Evolutionary conservation across 2,113 vertebrate species (phyloP).

Genomic region (Rhinoderma darwinii): DNA sequence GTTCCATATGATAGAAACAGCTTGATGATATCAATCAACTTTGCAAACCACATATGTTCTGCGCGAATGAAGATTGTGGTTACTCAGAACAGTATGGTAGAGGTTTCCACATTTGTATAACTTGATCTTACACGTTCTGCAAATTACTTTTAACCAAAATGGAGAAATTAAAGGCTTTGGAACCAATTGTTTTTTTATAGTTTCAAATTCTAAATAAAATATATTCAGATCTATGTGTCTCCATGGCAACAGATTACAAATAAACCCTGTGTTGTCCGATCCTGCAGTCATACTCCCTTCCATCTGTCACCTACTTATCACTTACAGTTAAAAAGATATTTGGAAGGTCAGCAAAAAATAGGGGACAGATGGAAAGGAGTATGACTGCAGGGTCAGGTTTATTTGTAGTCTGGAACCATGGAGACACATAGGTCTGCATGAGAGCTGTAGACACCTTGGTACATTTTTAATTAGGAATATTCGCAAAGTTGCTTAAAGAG

Average conservation of each 20-base stretch:
- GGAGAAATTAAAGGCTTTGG: not conserved
- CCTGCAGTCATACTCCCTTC: too few relatives aligned
- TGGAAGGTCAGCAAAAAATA: too few relatives aligned
- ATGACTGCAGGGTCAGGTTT: too few relatives aligned
- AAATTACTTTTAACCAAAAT: slow-evolving; percentile 24
- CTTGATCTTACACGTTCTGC: not conserved
- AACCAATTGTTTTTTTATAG: not conserved
- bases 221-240: not conserved
- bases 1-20: not conserved
- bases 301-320: too few relatives aligned
- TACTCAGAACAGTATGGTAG: not conserved
- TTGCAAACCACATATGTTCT: slow-evolving; percentile 19
- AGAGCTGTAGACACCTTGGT: too few relatives aligned
- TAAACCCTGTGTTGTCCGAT: not conserved
- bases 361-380: too few relatives aligned
- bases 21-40: not conserved
- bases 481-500: too few relatives aligned
- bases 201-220: not conserved
- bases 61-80: not conserved
- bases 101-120: not conserved
- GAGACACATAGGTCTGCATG: too few relatives aligned
- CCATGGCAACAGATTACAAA: not conserved
- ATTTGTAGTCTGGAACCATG: too few relatives aligned
- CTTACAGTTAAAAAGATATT: too few relatives aligned
- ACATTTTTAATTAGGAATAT: too few relatives aligned